A percentile compares a stretch with the other conserved stretches of the same genome.
Evolutionary conservation across 2,888 invertebrate genomes (phyloP).

Genomic region (Hirtodrosophila cameraria): DNA sequence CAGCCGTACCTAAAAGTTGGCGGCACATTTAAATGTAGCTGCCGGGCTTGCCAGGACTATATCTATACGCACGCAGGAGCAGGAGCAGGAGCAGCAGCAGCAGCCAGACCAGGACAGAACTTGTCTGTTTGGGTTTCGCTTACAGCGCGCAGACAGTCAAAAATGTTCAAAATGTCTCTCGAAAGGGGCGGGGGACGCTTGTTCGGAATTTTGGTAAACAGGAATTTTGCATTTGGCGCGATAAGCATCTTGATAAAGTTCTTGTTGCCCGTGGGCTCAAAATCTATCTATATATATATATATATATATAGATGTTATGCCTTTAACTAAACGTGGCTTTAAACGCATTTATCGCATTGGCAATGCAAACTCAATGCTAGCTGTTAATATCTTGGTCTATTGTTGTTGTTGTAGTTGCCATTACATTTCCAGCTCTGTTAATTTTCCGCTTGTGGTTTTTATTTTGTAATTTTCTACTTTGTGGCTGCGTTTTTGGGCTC

Average conservation of each 20-base stretch:
- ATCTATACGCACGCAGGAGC: no score
- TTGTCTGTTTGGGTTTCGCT: constrained; percentile 48
- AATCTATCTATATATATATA: no score
- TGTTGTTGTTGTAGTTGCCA: constrained; percentile 27
- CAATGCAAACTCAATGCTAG: neutral
- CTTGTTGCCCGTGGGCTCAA: constrained; percentile 37
- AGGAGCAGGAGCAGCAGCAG: constrained; percentile 17
- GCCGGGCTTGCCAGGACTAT: constrained; percentile 64
- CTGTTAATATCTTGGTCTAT: constrained; percentile 2
- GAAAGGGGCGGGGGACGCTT: no score
- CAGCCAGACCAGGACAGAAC: neutral
- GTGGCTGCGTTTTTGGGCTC: constrained; percentile 59
- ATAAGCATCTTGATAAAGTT: constrained; percentile 81
- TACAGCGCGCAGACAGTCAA: constrained; percentile 71
- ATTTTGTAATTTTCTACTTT: constrained; percentile 82
- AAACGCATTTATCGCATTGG: constrained; percentile 14
- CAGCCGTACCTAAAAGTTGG: constrained; percentile 61
- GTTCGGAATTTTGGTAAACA: constrained; percentile 72
- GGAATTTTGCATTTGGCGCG: constrained; percentile 80
- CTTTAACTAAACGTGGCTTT: constrained; percentile 32
- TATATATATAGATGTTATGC: no score
- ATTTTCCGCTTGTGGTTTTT: constrained; percentile 84
- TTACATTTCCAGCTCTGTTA: constrained; percentile 64
- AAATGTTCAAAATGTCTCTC: constrained; percentile 66
- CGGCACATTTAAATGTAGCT: constrained; percentile 78